A percentile compares a stretch with the other conserved stretches of the same genome.
Conservation (phyloP, 2,888 invertebrate species). For the Drosophila siamana region DNA sequence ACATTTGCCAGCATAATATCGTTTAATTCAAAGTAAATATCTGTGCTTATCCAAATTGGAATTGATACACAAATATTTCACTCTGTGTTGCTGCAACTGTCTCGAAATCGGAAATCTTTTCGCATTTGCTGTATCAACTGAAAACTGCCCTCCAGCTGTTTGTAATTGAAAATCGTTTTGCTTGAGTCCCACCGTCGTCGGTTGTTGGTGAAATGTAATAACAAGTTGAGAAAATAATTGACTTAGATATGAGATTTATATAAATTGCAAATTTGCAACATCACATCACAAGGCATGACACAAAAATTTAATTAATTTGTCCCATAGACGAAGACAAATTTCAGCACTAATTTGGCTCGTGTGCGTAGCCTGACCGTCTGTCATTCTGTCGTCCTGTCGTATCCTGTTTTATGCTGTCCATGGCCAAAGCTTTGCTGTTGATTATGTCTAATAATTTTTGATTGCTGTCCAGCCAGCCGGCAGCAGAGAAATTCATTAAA, state of each 20-base stretch:
- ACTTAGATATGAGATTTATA: conserved; percentile 35
- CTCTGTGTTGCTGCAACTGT: background rate
- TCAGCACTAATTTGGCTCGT: conserved; percentile 32
- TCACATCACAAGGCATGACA: conserved; percentile 1
- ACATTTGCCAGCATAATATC: background rate
- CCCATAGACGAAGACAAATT: conserved; percentile 14
- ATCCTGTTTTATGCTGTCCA: background rate
- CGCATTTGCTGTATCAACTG: background rate
- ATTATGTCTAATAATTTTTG: conserved; percentile 48
- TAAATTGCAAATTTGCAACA: conserved; percentile 25
- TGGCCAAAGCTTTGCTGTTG: conserved; percentile 22
- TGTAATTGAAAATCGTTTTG: background rate
- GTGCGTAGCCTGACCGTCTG: background rate
- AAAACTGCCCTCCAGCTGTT: background rate
- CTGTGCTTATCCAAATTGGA: background rate
- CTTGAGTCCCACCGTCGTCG: background rate
- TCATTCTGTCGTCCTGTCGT: background rate
- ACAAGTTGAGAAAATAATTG: conserved; percentile 28
- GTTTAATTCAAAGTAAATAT: background rate
- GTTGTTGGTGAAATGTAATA: conserved; percentile 25
- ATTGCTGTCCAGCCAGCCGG: conserved; percentile 26
- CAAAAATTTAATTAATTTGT: conserved; percentile 52
- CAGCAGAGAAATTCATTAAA: conserved; percentile 55
- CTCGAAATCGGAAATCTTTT: background rate
- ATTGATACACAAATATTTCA: background rate